These are phyloP conservation scores for Adelognathus sp. DNA, from an alignment of 2,888 invertebrate genomes.

Conservation along the genomic window DNA sequence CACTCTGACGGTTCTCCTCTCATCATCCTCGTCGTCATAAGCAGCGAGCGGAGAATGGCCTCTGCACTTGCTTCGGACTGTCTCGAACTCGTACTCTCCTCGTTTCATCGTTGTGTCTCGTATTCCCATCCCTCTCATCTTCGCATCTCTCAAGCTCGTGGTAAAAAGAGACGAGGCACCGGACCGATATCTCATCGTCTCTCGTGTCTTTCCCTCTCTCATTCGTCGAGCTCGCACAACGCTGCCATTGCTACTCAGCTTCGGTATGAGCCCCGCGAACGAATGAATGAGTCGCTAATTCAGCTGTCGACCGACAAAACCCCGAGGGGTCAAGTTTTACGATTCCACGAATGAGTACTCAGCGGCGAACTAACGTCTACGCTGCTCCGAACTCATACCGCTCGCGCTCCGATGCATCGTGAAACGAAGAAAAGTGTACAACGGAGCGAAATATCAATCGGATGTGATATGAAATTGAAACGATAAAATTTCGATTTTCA, in stretches of 20 bases:
- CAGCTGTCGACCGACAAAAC: constrained; percentile 57
- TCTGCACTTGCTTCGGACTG: constrained; percentile 28
- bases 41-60: not conserved
- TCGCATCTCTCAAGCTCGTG: not conserved
- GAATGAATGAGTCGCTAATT: constrained; percentile 64
- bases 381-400: constrained; percentile 7
- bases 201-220: constrained; percentile 19
- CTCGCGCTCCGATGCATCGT: constrained; percentile 36
- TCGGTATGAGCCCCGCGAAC: constrained; percentile 37
- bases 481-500: not conserved
- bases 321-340: constrained; percentile 64
- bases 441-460: not conserved
- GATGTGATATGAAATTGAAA: not conserved
- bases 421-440: not conserved
- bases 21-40: constrained; percentile 10
- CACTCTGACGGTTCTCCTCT: constrained; percentile 40
- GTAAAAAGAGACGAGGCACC: constrained; percentile 12
- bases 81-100: constrained; percentile 11
- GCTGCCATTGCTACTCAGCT: constrained; percentile 19
- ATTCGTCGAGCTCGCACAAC: constrained; percentile 11
- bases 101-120: constrained; percentile 30
- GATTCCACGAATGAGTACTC: constrained; percentile 58
- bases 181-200: not conserved
- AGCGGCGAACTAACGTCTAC: constrained; percentile 23
- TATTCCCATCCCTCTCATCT: constrained; percentile 34